Conservation (phyloP, 2,888 invertebrate genomes). For the Erpobdella octoculata region DNA sequence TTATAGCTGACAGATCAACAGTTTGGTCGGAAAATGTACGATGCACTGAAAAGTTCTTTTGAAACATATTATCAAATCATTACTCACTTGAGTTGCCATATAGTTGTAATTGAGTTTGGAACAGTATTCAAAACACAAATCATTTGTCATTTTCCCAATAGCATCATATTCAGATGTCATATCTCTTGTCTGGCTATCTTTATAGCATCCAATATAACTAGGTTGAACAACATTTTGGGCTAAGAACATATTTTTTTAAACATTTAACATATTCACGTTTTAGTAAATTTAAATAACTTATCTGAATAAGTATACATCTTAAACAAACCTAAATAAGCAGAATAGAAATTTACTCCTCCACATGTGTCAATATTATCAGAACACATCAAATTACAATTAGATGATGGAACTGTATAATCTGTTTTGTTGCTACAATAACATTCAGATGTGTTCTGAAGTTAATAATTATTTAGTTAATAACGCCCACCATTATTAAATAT, state of each 20-base stretch:
- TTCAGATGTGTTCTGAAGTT: not conserved
- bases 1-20: too few species aligned
- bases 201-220: not conserved
- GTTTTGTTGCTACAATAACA: slow-evolving; percentile 5
- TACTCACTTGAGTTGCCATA: not conserved
- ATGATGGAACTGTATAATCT: not conserved
- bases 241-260: not conserved
- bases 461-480: not conserved
- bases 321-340: not conserved
- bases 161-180: not conserved
- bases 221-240: not conserved
- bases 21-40: too few species aligned
- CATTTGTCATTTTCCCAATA: not conserved
- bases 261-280: not conserved
- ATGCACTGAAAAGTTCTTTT: too few species aligned
- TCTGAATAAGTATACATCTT: not conserved
- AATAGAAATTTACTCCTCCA: not conserved
- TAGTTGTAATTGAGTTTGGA: not conserved
- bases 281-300: not conserved
- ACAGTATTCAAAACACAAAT: not conserved
- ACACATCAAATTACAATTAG: not conserved
- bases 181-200: not conserved
- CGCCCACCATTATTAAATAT: too few species aligned
- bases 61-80: too few species aligned
- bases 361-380: not conserved